Percentiles rank a stretch among this genome's conserved stretches.
Evolutionary conservation across 2,888 invertebrate species (phyloP).

Genomic region (Mesodorylaimus sp.): DNA sequence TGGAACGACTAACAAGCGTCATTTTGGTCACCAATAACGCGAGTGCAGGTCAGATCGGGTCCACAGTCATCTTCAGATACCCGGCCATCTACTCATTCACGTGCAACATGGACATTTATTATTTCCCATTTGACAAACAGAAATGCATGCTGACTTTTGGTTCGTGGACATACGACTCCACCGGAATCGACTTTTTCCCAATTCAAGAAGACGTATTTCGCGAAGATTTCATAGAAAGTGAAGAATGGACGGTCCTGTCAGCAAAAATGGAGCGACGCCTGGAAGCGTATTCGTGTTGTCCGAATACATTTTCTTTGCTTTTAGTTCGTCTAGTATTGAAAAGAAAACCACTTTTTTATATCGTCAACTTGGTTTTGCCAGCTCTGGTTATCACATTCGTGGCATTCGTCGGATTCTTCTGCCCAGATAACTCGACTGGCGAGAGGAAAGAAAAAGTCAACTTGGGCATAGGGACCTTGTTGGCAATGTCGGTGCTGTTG

Average conservation of each 20-base stretch:
- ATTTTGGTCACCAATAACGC: background rate
- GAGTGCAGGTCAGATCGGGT: too few relatives aligned
- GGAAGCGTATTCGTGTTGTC: constrained; percentile 24
- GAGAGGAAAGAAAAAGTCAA: constrained; percentile 9
- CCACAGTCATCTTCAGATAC: constrained; percentile 8
- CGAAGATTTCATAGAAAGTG: constrained; percentile 20
- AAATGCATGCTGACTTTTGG: constrained; percentile 7
- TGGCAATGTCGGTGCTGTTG: constrained; percentile 10
- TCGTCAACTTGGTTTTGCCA: constrained; percentile 24
- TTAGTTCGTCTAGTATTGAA: constrained; percentile 19
- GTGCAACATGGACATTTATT: constrained; percentile 10
- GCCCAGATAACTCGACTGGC: constrained; percentile 21
- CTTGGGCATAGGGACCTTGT: constrained; percentile 5
- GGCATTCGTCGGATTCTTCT: constrained; percentile 9
- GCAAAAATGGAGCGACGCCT: background rate
- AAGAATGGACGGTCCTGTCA: constrained; percentile 23
- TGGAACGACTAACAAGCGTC: constrained; percentile 5
- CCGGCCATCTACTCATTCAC: constrained; percentile 12
- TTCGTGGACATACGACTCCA: constrained; percentile 10
- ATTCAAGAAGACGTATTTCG: background rate
- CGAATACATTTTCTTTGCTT: constrained; percentile 26
- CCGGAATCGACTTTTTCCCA: constrained; percentile 6
- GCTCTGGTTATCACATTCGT: constrained; percentile 5
- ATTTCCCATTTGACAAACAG: constrained; percentile 13
- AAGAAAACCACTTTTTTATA: constrained; percentile 25